phyloP scores from a whole-genome alignment of 2,113 vertebrate species.

The Phrynocephalus versicolor region DNA sequence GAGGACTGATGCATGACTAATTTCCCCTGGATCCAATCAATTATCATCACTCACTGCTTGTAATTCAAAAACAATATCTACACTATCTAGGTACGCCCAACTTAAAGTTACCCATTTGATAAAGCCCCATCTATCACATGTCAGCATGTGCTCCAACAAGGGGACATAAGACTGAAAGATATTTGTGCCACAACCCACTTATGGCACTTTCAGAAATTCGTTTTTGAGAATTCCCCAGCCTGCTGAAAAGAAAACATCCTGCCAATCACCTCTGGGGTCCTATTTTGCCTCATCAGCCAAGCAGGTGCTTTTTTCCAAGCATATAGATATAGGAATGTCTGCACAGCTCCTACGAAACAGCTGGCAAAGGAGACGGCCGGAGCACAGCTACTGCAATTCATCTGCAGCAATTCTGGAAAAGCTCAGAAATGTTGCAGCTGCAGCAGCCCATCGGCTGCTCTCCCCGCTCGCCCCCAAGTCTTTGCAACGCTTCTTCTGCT shows the following conservation, averaged over 20 bases:
- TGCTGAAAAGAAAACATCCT: conserved; percentile 16
- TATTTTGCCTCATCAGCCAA: conserved; percentile 40
- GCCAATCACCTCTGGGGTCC: conserved; percentile 51
- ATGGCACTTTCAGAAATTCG: background rate
- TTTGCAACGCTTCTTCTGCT: conserved; percentile 17
- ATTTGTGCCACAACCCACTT: background rate
- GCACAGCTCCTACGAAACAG: background rate
- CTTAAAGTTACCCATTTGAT: background rate
- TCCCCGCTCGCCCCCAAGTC: background rate
- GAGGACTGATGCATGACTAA: background rate
- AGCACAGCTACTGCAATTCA: conserved; percentile 21
- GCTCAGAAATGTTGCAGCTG: background rate
- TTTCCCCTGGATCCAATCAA: background rate
- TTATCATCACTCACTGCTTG: background rate
- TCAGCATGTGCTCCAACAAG: background rate
- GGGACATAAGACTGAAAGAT: background rate
- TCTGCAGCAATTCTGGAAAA: conserved; percentile 18
- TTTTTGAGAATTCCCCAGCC: background rate
- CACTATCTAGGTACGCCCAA: background rate
- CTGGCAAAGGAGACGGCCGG: background rate
- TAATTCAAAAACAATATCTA: background rate
- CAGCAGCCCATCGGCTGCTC: conserved; percentile 2
- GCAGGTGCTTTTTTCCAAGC: conserved; percentile 15
- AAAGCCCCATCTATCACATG: background rate
- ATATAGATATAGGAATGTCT: background rate